Evolutionary conservation across 1,140 invertebrate genomes (phyloP).

Genomic region (Oppia nitens): DNA sequence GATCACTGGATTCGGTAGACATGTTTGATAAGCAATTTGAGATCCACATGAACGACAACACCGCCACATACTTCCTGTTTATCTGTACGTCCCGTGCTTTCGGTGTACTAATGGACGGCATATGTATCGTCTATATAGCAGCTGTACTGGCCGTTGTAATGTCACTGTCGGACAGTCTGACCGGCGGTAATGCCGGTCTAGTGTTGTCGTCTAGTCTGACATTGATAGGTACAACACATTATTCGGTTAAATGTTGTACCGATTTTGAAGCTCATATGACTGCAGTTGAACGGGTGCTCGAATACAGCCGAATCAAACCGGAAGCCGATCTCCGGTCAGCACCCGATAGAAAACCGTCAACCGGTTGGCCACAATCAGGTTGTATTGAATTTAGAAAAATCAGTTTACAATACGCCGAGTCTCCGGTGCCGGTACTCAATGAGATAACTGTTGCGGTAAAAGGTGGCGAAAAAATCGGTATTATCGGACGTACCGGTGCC

Average conservation of each 20-base stretch:
- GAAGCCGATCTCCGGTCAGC: conserved; percentile 7
- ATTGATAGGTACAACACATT: conserved; percentile 60
- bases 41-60: conserved; percentile 42
- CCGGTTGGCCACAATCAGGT: conserved; percentile 53
- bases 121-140: conserved; percentile 51
- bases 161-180: background rate
- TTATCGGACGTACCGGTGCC: conserved; percentile 52
- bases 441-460: conserved; percentile 38
- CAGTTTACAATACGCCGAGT: conserved; percentile 40
- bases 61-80: conserved; percentile 51
- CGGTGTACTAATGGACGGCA: conserved; percentile 57
- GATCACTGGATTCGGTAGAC: conserved; percentile 30
- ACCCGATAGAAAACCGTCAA: too few species aligned
- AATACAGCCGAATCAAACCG: conserved; percentile 35
- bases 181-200: conserved; percentile 53
- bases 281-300: conserved; percentile 54
- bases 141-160: conserved; percentile 24
- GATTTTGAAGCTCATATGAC: conserved; percentile 62
- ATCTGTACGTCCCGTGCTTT: conserved; percentile 62
- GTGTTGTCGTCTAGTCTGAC: conserved; percentile 58
- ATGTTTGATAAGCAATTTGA: conserved; percentile 47
- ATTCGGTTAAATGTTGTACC: conserved; percentile 58
- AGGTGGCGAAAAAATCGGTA: conserved; percentile 25
- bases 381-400: conserved; percentile 50
- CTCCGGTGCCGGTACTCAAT: conserved; percentile 39